Base-by-base conservation (phyloP, 2,888 invertebrate species). In the Anagyrus pseudococci region DNA sequence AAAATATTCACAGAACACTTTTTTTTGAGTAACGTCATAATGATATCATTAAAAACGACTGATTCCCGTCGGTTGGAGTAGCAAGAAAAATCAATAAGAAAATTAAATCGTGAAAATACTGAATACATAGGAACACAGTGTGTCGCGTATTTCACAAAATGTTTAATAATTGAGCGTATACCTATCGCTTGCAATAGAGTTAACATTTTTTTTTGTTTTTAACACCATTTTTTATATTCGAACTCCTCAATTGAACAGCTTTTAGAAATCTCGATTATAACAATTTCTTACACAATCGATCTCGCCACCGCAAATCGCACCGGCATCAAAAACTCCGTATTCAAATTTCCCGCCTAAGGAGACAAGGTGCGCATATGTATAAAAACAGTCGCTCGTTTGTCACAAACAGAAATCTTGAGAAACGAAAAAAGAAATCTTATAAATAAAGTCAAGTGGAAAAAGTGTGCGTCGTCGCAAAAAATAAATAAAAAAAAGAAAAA, bases 201-300 rank as follows among this genome's bases (percentile, higher is more conserved):
- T 17, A 55, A 58, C 26, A 53, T 1, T 26, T 50, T 26, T 40
- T 1, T 33, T 23, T 19, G 2, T 43, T 43, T 52, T 43, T 48
- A n/a, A n/a, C n/a, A n/a, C n/a, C n/a, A n/a, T n/a, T n/a, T n/a
- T n/a, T n/a, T n/a, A n/a, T n/a, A n/a, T n/a, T n/a, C n/a, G 33
- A 37, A 37, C 33, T 13, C 2, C 15, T 56, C 29, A n/a, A 41
- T 26, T 17, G 33, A 59, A 52, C 20, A 52, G 1, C 52, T 53
- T 40, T 46, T 57, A 44, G 2, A 52, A 56, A 59, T 59, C 17
- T 52, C n/a, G 23, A 50, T 7, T 29, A 23, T 33, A 43, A 22
- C 8, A 54, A 60, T 61, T 64, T 64, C 64, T 64, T 64, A 64
- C 64, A 64, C 64, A 64, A 64, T 54, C 64, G 64, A 64, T 46